Percentiles rank a stretch among this genome's conserved stretches.
Evolutionary conservation across 2,113 vertebrate genomes (phyloP).

Genomic region (Carassius carassius): DNA sequence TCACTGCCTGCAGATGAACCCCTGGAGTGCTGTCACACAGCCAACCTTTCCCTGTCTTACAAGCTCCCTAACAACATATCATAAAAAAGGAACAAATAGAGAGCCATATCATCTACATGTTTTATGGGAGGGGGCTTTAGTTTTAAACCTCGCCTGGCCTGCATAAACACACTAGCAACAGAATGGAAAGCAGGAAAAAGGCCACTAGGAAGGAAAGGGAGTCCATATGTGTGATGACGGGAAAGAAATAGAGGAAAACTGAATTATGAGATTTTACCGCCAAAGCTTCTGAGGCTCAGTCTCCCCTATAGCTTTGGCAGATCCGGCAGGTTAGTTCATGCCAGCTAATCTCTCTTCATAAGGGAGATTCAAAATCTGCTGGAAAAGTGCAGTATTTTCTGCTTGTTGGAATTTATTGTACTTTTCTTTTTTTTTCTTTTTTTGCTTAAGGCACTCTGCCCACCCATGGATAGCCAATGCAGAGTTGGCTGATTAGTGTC

Average conservation of each 20-base stretch:
- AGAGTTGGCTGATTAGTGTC: slow-evolving; percentile 27
- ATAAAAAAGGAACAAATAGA: slow-evolving; percentile 46
- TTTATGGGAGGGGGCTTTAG: slow-evolving; percentile 33
- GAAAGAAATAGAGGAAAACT: slow-evolving; percentile 16
- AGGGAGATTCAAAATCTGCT: slow-evolving; percentile 26
- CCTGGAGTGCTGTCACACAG: not conserved
- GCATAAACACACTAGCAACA: slow-evolving; percentile 20
- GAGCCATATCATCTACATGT: slow-evolving; percentile 32
- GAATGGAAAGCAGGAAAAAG: not conserved
- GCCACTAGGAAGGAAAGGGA: slow-evolving; percentile 5
- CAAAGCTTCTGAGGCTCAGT: slow-evolving; percentile 19
- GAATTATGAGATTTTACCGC: slow-evolving; percentile 34
- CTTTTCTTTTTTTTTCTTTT: slow-evolving; percentile 14
- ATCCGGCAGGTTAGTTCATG: slow-evolving; percentile 17
- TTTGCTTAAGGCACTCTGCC: slow-evolving; percentile 44
- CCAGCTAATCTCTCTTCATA: slow-evolving; percentile 42
- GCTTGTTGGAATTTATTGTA: slow-evolving; percentile 52
- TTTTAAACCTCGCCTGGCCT: slow-evolving; percentile 6
- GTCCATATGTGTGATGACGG: slow-evolving; percentile 28
- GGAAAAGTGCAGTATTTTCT: slow-evolving; percentile 36
- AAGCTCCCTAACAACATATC: slow-evolving; percentile 45
- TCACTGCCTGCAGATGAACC: slow-evolving; percentile 5
- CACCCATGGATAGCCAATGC: slow-evolving; percentile 30
- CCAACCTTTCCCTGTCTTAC: slow-evolving; percentile 34
- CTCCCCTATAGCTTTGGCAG: slow-evolving; percentile 32